Evolutionary conservation across 2,797 vertebrate species (phyloP).

Genomic region (Eospalax fontanierii): DNA sequence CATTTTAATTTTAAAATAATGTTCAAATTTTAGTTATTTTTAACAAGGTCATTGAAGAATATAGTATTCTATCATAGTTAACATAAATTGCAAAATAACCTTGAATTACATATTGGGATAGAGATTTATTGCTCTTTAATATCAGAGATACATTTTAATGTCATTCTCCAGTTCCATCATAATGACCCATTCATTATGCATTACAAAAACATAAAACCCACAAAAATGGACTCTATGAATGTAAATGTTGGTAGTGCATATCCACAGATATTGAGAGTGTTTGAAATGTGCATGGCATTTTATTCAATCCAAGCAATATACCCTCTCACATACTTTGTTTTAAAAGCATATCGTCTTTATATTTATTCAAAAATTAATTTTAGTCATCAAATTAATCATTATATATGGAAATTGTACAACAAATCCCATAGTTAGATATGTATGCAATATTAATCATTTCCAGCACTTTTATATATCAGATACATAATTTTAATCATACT

Average conservation of each 20-base stretch:
- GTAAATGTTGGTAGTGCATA: neutral
- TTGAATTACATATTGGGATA: neutral
- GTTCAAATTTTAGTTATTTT: constrained; percentile 51
- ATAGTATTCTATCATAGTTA: neutral
- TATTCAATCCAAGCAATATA: neutral
- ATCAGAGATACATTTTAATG: constrained; percentile 19
- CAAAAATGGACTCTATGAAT: neutral
- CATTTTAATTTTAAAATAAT: constrained; percentile 63
- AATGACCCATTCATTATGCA: neutral
- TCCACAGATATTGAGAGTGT: neutral
- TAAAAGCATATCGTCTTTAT: neutral
- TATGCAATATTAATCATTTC: neutral
- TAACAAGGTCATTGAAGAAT: constrained; percentile 50
- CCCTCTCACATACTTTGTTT: neutral
- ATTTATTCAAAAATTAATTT: neutral
- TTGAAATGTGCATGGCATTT: neutral
- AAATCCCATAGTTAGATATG: neutral
- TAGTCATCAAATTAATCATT: neutral
- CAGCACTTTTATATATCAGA: neutral
- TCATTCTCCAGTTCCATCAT: neutral
- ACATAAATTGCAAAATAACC: constrained; percentile 40
- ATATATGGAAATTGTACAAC: neutral
- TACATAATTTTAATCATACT: constrained; percentile 73
- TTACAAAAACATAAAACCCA: neutral
- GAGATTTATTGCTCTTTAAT: constrained; percentile 27